Conservation (phyloP, 2,797 vertebrate genomes). For the Dendrocincla tyrannina region DNA sequence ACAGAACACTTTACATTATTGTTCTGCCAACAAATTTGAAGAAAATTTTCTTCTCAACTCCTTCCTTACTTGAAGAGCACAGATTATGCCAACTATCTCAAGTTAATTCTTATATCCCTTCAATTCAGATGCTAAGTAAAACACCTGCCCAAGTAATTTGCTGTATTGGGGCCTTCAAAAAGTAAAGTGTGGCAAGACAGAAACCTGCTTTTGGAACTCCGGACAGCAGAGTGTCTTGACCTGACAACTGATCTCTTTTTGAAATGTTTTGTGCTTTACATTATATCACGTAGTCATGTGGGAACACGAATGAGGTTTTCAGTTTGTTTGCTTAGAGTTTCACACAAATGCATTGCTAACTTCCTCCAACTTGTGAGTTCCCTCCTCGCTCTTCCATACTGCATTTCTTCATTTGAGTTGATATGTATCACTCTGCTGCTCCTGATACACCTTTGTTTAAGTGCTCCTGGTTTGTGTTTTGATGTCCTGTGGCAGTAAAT, state of each 20-base stretch:
- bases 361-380: neutral
- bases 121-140: neutral
- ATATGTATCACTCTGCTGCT: neutral
- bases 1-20: neutral
- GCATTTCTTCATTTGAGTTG: neutral
- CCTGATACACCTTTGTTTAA: neutral
- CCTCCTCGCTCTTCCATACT: neutral
- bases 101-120: neutral
- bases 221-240: neutral
- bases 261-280: neutral
- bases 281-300: neutral
- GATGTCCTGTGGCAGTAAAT: neutral
- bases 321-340: neutral
- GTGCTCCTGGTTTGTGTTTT: neutral
- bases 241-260: neutral
- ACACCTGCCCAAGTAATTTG: neutral
- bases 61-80: neutral
- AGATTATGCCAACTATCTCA: neutral
- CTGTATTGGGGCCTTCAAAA: neutral
- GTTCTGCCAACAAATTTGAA: neutral
- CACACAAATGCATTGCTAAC: neutral
- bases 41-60: neutral
- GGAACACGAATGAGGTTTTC: neutral
- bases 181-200: neutral
- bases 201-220: neutral